Base-by-base conservation (phyloP, 2,888 invertebrate species). In the Agrenia bidenticulata region DNA sequence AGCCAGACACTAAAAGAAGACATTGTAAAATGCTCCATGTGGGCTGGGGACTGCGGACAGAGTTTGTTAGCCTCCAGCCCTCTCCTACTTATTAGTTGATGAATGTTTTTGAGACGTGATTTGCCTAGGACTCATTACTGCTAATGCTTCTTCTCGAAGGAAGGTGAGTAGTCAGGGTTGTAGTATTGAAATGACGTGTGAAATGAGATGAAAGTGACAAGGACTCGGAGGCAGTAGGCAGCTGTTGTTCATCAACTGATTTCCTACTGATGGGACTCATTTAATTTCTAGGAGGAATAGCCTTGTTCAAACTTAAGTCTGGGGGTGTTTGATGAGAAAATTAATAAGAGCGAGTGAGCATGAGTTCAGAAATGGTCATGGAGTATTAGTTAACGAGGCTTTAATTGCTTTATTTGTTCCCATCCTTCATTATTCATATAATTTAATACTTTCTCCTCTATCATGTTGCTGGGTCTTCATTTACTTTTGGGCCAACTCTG, bases 341-440 rank as follows among this genome's bases (percentile, higher is more conserved):
- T 74, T 74, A 73, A 73, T 73, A 73, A 67, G 67, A 66, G 66
- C 63, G 72, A 70, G 55, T 41, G n/a, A n/a, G n/a, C n/a, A 42
- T 9, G 23, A 58, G 61, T 55, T 62, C 63, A 63, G 58, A n/a
- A 26, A 56, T 67, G 61, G 71, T 72, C 66, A 73, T 71, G 64
- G 71, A 69, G 65, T 66, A 72, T 69, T 70, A 73, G 69, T 73
- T 76, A 76, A 76, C 71, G 76, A 76, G 76, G 71, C 64, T 73
- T 73, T 76, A 76, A 76, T 76, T 76, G 73, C 74, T 76, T 74
- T 76, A 76, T 74, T 75, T 76, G 74, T 73, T 71, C 67, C 69
- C 64, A 72, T 73, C 73, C 66, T 73, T 73, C 73, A 73, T 74
- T 70, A 76, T 73, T 73, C 73, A 74, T 76, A 32, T 72, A 73